Conservation (phyloP, 2,113 vertebrate species). For the Sus scrofa region DNA sequence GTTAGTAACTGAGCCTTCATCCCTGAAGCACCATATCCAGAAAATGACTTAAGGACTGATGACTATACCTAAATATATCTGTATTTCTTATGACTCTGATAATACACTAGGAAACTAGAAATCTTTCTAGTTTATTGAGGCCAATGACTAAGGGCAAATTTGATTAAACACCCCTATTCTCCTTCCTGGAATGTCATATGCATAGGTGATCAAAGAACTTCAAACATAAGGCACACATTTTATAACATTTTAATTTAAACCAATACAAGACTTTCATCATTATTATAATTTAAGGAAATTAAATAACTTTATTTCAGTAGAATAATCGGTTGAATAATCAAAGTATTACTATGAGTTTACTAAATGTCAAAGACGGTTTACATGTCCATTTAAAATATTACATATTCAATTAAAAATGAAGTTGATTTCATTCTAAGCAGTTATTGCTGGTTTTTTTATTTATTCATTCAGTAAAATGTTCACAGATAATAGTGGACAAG, state of each 20-base stretch:
- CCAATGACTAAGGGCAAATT: neutral
- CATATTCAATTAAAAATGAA: neutral
- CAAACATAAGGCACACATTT: neutral
- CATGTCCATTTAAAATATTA: neutral
- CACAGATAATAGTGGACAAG: neutral
- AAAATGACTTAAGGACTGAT: neutral
- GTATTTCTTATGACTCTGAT: neutral
- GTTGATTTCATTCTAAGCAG: neutral
- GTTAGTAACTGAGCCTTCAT: neutral
- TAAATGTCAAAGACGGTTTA: neutral
- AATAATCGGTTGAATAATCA: neutral
- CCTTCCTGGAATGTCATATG: neutral
- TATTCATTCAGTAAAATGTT: neutral
- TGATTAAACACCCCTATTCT: neutral
- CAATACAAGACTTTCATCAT: neutral
- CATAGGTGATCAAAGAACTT: neutral
- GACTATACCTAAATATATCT: neutral
- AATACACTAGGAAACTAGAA: neutral
- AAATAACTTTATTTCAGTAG: neutral
- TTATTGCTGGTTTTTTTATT: neutral
- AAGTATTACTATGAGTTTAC: neutral
- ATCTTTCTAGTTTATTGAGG: neutral
- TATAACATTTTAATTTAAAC: neutral
- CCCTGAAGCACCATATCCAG: neutral
- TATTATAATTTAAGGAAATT: neutral